Base-by-base conservation (phyloP, 2,797 vertebrate species). In the Hirundo rustica region DNA sequence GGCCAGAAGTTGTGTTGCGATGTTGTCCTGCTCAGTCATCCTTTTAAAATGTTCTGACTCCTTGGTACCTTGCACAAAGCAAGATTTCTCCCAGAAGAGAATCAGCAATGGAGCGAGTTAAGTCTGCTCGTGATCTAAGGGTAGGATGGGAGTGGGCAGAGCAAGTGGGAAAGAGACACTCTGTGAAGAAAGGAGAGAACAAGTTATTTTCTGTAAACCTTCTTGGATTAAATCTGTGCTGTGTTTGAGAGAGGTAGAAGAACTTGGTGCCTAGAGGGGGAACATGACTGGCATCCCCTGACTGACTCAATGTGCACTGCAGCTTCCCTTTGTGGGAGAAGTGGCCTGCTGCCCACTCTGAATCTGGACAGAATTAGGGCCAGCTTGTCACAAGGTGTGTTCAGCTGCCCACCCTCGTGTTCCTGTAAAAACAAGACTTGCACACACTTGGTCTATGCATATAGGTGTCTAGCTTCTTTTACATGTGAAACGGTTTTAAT, bases 131-230 rank as follows among this genome's bases (percentile, higher is more conserved):
- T 85, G 62, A 70, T 93, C 47, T 32, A 3, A 55, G 67, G 88
- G 94, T 90, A 65, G 85, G 91, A 94, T 78, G 89, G 85, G 83
- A 95, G 94, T 95, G 79, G 91, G 95, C 85, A 95, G 95, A 92
- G 67, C 60, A 90, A 91, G 89, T 89, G 91, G 88, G 88, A 67
- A 92, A 95, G 70, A 92, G 79, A 40, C 48, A 36, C 58, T 55
- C 62, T 61, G 74, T 85, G 88, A 95, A 83, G 82, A 73, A 88
- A 92, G 64, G 83, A 11, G 38, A 92, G 95, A 95, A 91, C 72
- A 75, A 96, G 92, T 89, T 89, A 64, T 86, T 94, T 94, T 95
- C 71, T 79, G 45, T 76, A 87, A 91, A 80, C 45, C 62, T 83
- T 23, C 91, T 83, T 72, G 42, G 45, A 62, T 90, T 62, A 84